These are phyloP conservation scores for Anhinga rufa DNA, from an alignment of 2,113 vertebrate species.

Conservation along the genomic window DNA sequence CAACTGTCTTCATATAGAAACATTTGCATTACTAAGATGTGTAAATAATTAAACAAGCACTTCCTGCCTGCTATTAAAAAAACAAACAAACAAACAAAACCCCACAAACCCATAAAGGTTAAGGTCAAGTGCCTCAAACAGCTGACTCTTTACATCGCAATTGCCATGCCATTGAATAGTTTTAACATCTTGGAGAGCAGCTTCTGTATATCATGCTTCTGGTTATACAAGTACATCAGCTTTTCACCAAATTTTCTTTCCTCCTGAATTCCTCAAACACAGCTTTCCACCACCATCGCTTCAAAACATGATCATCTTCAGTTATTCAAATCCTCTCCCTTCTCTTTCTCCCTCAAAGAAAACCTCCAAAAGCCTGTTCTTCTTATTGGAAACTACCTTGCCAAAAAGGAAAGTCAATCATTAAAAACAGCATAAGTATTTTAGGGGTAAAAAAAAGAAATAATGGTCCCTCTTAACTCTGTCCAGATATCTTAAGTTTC, in stretches of 20 bases:
- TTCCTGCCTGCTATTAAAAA: neutral
- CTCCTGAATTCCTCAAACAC: neutral
- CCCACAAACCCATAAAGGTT: neutral
- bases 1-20: neutral
- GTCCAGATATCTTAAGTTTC: neutral
- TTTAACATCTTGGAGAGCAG: neutral
- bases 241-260: neutral
- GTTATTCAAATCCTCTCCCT: neutral
- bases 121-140: neutral
- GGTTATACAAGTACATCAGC: neutral
- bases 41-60: conserved; percentile 16
- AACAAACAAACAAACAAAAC: neutral
- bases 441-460: neutral
- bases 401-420: neutral
- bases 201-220: neutral
- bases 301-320: neutral
- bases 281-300: neutral
- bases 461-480: neutral
- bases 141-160: neutral
- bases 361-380: accelerated
- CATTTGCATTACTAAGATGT: neutral
- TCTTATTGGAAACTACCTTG: neutral
- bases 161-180: neutral
- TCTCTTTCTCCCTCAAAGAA: neutral
- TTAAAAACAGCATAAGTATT: neutral